Evolutionary conservation across 1,140 invertebrate genomes (phyloP).

Genomic region (Zaprionus taronus): DNA sequence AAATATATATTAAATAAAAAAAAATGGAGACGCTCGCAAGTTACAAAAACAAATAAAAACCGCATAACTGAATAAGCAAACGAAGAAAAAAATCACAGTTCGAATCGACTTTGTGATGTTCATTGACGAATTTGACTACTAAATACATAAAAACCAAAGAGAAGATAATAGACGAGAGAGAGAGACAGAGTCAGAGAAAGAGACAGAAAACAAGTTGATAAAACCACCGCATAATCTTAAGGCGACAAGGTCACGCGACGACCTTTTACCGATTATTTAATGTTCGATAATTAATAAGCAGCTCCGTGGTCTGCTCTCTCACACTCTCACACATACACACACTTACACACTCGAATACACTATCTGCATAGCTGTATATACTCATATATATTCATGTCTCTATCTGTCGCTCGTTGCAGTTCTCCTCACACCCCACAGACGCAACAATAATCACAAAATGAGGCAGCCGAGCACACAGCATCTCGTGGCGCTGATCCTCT

Average conservation of each 20-base stretch:
- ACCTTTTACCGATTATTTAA: constrained; percentile 34
- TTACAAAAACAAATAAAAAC: constrained; percentile 11
- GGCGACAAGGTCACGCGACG: constrained; percentile 25
- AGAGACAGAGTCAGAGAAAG: constrained; percentile 1
- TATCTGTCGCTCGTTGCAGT: constrained; percentile 11
- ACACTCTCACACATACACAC: background rate
- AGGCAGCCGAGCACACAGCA: constrained; percentile 68
- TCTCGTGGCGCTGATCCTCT: constrained; percentile 57
- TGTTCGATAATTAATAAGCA: constrained; percentile 20
- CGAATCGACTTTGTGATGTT: constrained; percentile 17
- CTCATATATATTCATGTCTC: constrained; percentile 1
- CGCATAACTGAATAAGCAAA: constrained; percentile 26
- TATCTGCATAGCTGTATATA: constrained; percentile 14
- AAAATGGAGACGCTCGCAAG: constrained; percentile 13
- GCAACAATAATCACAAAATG: constrained; percentile 57
- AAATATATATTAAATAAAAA: constrained; percentile 9
- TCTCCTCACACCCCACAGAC: constrained; percentile 14
- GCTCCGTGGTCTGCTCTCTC: constrained; percentile 1
- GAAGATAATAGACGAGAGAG: background rate
- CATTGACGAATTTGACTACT: constrained; percentile 31
- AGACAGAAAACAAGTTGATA: constrained; percentile 19
- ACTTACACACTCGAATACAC: background rate
- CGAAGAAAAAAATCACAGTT: constrained; percentile 2
- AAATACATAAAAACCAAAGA: constrained; percentile 4
- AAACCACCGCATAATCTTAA: constrained; percentile 25